Evolutionary conservation across 2,113 vertebrate species (phyloP), one percentile per base, ranked within the genome.

Genomic region (Rhegmatorhina hoffmannsi): DNA sequence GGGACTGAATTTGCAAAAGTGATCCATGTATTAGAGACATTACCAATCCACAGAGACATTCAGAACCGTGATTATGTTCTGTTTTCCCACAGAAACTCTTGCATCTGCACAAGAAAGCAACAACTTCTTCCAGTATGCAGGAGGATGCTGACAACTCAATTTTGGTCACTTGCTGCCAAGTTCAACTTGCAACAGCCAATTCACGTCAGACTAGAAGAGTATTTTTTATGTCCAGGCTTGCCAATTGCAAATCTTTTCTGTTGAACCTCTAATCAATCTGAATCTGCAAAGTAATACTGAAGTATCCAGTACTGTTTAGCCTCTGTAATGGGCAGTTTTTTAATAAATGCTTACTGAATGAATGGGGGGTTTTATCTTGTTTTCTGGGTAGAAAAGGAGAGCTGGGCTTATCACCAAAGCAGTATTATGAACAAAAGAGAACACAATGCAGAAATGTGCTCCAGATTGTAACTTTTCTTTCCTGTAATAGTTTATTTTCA

Each of bases 311-410:
- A 11, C n/a, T 49, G 24, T 63, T 79, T 40, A 70, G 58, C 36
- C 58, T 63, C 53, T 38, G 47, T 29, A 86, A 60, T 46, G 17
- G 43, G 31, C 26, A 40, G 36, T 26, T 7, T 79, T 77, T 46
- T 4, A 52, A 40, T 17, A 72, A 43, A 23, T 5, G 14, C 43
- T 50, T n/a, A 49, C 50, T 62, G 78, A 77, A 70, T 20, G 2
- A 79, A 38, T 38, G 33, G 17, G 18, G 56, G 16, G 66, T 93
- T 25, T 77, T 43, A 67, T 80, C 38, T 40, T 76, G 4, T 84
- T 77, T 95, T 91, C n/a, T 70, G 98, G 98, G 97, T 97, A 84
- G 98, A 98, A 96, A 98, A 98, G 13, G 94, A 98, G 69, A 98
- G 97, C 84, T 97, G 97, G 98, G 96, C 92, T 76, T 98, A 56